phyloP scores from a whole-genome alignment of 2,888 invertebrate species.

The Osmoderma eremita region DNA sequence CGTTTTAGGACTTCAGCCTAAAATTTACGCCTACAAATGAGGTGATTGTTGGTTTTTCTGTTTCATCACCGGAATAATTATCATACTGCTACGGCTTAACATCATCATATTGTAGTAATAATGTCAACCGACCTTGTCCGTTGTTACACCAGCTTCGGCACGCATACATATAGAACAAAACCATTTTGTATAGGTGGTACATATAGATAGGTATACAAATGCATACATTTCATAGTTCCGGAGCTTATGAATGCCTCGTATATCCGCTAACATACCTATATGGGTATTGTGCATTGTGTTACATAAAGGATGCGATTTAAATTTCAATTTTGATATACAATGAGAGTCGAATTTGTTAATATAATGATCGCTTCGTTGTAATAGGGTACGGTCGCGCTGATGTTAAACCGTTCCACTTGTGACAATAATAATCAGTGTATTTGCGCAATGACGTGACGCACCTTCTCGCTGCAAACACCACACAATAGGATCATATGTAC shows the following conservation, averaged over 20 bases:
- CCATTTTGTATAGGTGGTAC: too few species aligned
- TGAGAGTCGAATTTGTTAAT: constrained; percentile 18
- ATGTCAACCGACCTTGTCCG: too few species aligned
- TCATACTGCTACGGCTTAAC: neutral
- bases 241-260: neutral
- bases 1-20: too few species aligned
- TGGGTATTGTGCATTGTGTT: neutral
- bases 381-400: neutral
- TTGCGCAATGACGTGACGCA: constrained; percentile 1
- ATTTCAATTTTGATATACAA: constrained; percentile 28
- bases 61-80: too few species aligned
- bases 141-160: too few species aligned
- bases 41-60: too few species aligned
- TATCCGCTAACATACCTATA: neutral
- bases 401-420: constrained; percentile 8
- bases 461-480: neutral
- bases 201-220: too few species aligned
- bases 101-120: neutral
- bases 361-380: constrained; percentile 2
- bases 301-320: constrained; percentile 7
- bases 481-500: constrained; percentile 5
- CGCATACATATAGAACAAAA: too few species aligned
- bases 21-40: too few species aligned
- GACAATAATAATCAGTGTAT: constrained; percentile 5
- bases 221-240: neutral